Evolutionary conservation across 2,888 invertebrate species (phyloP).

Genomic region (Sisyra nigra): DNA sequence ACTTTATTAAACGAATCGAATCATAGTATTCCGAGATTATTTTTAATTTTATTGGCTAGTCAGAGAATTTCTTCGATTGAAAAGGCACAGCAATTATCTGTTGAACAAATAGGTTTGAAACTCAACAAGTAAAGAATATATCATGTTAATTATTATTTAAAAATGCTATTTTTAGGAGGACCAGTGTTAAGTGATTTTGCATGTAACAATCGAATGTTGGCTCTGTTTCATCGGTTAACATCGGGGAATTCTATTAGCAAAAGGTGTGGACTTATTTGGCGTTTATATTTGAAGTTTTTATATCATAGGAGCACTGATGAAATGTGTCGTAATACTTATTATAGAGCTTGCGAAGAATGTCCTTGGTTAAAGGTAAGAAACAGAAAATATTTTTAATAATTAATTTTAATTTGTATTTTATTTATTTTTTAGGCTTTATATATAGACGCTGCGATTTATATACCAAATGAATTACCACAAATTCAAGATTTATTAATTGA

Average conservation of each 20-base stretch:
- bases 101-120: neutral
- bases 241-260: conserved; percentile 24
- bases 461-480: conserved; percentile 45
- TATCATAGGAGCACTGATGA: conserved; percentile 25
- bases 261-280: conserved; percentile 41
- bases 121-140: neutral
- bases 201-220: conserved; percentile 22
- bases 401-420: neutral
- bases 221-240: conserved; percentile 23
- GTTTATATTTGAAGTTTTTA: conserved; percentile 41
- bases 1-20: conserved; percentile 26
- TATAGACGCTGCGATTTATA: conserved; percentile 44
- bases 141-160: neutral
- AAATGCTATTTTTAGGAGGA: conserved; percentile 17
- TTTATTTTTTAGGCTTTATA: conserved; percentile 33
- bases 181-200: conserved; percentile 17
- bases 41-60: conserved; percentile 28
- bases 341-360: conserved; percentile 41
- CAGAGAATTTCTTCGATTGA: conserved; percentile 20
- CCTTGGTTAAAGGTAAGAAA: conserved; percentile 41
- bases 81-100: conserved; percentile 3
- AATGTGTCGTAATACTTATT: conserved; percentile 27
- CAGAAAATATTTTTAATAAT: neutral
- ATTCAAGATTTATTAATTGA: conserved; percentile 62
- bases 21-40: conserved; percentile 29